Evolutionary conservation across 2,113 vertebrate species (phyloP).

Genomic region (Melanerpes formicivorus): DNA sequence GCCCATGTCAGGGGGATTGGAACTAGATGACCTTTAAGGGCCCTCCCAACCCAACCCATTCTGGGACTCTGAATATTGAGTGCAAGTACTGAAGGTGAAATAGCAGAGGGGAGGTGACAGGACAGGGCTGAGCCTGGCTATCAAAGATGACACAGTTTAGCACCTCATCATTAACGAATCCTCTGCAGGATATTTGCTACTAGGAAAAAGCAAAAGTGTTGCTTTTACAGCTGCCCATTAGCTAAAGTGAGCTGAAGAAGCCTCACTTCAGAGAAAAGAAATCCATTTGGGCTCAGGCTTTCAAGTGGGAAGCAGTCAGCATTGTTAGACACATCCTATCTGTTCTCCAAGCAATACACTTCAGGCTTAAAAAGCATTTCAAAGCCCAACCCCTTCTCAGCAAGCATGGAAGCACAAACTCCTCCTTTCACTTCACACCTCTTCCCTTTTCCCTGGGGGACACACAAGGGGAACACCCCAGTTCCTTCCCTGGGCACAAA

Average conservation of each 20-base stretch:
- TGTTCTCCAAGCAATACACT: not conserved
- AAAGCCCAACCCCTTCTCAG: not conserved
- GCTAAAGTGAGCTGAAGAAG: not conserved
- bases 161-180: not conserved
- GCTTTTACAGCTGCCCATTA: not conserved
- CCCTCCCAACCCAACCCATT: no score
- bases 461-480: not conserved
- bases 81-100: not conserved
- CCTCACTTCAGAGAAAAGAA: not conserved
- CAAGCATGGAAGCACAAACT: not conserved
- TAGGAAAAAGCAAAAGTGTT: not conserved
- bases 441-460: not conserved
- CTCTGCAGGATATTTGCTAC: not conserved
- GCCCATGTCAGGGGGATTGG: no score
- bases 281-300: not conserved
- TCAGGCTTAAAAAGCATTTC: not conserved
- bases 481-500: not conserved
- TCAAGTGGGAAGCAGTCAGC: not conserved
- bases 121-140: not conserved
- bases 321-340: rapidly evolving
- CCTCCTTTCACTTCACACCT: not conserved
- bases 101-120: not conserved
- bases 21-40: no score
- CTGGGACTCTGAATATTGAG: not conserved
- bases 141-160: not conserved